Conservation (phyloP, 2,113 vertebrate genomes). For the Mesembrinibis cayennensis region DNA sequence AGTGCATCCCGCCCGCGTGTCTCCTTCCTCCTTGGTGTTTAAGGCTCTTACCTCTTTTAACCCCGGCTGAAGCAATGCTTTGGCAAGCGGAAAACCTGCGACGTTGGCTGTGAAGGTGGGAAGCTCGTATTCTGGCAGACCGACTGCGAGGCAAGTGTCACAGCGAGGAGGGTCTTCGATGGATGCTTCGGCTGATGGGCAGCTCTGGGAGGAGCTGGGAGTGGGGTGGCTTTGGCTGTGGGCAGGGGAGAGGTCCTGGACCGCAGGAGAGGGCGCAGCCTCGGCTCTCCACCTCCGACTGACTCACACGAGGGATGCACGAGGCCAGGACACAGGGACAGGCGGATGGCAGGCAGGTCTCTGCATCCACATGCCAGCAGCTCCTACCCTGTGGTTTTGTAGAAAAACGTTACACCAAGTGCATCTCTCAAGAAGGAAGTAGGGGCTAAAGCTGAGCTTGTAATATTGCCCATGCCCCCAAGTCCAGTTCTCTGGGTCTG, state of each 20-base stretch:
- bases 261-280: neutral
- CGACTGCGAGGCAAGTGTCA: neutral
- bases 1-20: neutral
- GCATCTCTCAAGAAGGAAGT: neutral
- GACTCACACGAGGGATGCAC: neutral
- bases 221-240: neutral
- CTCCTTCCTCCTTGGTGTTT: neutral
- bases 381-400: neutral
- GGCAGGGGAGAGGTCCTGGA: neutral
- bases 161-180: neutral
- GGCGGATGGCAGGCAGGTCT: neutral
- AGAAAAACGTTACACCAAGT: neutral
- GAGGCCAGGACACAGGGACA: neutral
- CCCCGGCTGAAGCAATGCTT: neutral
- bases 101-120: neutral
- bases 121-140: neutral
- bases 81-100: neutral
- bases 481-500: neutral
- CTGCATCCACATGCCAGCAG: neutral
- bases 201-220: neutral
- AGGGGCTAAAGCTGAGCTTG: neutral
- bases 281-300: fast-evolving
- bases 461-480: neutral
- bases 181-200: neutral
- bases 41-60: slow-evolving; percentile 37